Evolutionary conservation across 2,113 vertebrate species (phyloP).

Genomic region (Synodontis membranacea): DNA sequence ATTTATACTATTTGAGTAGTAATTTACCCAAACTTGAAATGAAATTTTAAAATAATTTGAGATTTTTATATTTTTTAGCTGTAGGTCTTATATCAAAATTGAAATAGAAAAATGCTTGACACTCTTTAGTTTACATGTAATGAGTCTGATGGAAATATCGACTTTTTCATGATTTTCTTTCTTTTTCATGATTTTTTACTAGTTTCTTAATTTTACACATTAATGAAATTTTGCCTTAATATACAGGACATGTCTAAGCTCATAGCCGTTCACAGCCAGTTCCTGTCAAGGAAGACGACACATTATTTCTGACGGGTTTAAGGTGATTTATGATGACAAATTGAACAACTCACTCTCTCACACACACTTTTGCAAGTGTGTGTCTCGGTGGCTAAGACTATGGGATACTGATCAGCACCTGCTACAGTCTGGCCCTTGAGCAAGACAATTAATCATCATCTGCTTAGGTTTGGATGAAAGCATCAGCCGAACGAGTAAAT

Average conservation of each 20-base stretch:
- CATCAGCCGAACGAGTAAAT: neutral
- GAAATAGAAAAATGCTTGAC: too few species aligned
- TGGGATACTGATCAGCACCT: neutral
- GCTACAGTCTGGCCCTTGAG: neutral
- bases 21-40: too few species aligned
- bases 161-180: too few species aligned
- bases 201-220: too few species aligned
- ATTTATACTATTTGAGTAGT: too few species aligned
- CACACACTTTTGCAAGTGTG: neutral
- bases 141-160: too few species aligned
- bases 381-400: neutral
- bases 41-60: too few species aligned
- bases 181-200: too few species aligned
- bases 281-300: neutral
- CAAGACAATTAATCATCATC: neutral
- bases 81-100: too few species aligned
- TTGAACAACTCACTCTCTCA: neutral
- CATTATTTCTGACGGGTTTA: neutral
- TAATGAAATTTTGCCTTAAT: neutral
- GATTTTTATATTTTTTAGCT: too few species aligned
- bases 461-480: neutral
- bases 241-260: neutral
- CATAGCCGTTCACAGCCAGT: neutral
- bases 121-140: too few species aligned
- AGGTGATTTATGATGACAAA: neutral